Conservation (phyloP, 2,797 vertebrate genomes). For the Coilia nasus region DNA sequence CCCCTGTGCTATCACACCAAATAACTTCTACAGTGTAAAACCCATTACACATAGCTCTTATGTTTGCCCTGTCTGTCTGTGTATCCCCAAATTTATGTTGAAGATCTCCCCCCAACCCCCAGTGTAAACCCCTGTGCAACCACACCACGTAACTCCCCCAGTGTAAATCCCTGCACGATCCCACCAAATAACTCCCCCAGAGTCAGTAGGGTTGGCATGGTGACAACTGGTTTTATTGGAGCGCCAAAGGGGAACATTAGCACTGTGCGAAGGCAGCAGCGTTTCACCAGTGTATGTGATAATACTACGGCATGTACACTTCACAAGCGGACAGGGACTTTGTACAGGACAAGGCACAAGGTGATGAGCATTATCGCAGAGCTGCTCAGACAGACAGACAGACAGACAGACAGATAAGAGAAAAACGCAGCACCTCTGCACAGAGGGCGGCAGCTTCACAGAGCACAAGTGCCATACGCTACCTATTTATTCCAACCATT, state of each 20-base stretch:
- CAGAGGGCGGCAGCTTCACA: too few species aligned
- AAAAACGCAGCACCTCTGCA: not conserved
- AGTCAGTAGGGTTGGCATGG: not conserved
- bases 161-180: too few species aligned
- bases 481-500: too few species aligned
- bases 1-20: too few species aligned
- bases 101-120: too few species aligned
- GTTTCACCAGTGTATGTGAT: not conserved
- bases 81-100: too few species aligned
- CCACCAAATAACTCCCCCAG: not conserved
- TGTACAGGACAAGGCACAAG: not conserved
- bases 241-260: not conserved
- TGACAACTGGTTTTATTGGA: slow-evolving; percentile 1
- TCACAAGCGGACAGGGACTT: not conserved
- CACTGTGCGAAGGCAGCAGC: not conserved
- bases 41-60: too few species aligned
- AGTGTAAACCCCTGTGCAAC: too few species aligned
- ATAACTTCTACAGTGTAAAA: too few species aligned
- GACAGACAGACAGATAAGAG: not conserved
- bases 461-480: too few species aligned
- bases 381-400: not conserved
- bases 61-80: too few species aligned
- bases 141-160: too few species aligned
- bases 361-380: not conserved
- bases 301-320: not conserved